Percentiles rank a stretch among this genome's conserved stretches.
These are phyloP conservation scores for Microplitis deprimator DNA, from an alignment of 2,888 invertebrate genomes.

Conservation along the genomic window DNA sequence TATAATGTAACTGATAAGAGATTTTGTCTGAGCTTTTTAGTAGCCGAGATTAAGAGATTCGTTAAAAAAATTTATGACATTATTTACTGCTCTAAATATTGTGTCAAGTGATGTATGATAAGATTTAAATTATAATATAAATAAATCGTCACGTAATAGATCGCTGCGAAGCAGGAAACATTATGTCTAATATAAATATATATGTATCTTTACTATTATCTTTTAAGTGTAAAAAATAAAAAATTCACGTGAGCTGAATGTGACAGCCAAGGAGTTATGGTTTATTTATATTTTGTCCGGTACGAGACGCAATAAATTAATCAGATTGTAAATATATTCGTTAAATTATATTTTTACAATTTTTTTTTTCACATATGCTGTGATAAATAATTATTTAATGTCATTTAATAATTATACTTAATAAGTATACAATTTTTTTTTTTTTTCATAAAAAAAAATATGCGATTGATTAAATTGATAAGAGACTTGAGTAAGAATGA, in stretches of 20 bases:
- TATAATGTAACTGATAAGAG: not conserved
- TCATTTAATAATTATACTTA: not conserved
- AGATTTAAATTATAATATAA: not conserved
- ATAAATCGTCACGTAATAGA: not conserved
- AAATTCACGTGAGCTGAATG: not conserved
- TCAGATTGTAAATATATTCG: not conserved
- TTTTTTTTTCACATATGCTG: not conserved
- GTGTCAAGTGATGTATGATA: not conserved
- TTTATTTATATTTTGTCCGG: slow-evolving; percentile 1
- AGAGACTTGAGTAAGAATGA: not conserved
- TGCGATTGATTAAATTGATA: not conserved
- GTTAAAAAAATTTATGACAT: not conserved
- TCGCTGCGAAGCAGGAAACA: not conserved
- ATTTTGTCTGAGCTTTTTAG: not conserved
- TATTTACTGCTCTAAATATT: not conserved
- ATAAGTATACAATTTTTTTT: not conserved
- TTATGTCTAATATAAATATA: not conserved
- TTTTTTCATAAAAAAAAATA: not conserved
- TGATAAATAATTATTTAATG: not conserved
- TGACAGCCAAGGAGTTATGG: not conserved
- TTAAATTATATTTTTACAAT: not conserved
- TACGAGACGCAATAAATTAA: not conserved
- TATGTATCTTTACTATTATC: not conserved
- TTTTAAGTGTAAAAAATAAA: not conserved
- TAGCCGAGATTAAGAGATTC: not conserved